Conservation (phyloP, 2,888 invertebrate species). For the Coenonympha glycerion region DNA sequence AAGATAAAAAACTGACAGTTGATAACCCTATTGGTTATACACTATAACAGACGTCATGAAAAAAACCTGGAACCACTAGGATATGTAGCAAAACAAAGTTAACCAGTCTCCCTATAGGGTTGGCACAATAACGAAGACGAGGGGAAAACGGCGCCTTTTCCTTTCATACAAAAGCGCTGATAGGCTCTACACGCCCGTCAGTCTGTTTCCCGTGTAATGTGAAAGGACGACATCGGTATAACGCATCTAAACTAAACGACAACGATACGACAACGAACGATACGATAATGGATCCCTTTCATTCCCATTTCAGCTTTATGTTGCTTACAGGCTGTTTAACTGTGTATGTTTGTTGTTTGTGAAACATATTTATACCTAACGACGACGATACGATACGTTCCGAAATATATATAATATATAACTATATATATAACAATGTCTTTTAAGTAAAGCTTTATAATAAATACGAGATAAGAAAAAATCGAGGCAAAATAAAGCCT, state of each 20-base stretch:
- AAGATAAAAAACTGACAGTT: not conserved
- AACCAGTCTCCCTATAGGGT: constrained; percentile 1
- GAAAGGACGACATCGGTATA: constrained; percentile 4
- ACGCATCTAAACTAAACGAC: not conserved
- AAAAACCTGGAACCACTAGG: not conserved
- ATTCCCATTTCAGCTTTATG: not conserved
- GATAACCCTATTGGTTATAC: not conserved
- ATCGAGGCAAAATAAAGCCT: too few species aligned
- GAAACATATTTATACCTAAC: not conserved
- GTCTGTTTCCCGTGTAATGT: constrained; percentile 11
- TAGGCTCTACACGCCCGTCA: constrained; percentile 13
- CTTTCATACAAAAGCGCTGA: constrained; percentile 8
- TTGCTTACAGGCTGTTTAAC: not conserved
- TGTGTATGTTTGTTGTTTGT: too few species aligned
- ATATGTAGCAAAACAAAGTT: constrained; percentile 2
- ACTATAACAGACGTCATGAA: not conserved
- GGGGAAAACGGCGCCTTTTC: constrained; percentile 10
- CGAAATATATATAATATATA: too few species aligned
- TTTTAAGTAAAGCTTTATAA: too few species aligned
- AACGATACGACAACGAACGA: not conserved
- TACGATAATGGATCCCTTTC: not conserved
- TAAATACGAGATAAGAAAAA: too few species aligned
- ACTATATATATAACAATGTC: too few species aligned
- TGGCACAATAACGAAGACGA: constrained; percentile 6
- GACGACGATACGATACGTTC: not conserved